Percentiles rank a stretch among this genome's conserved stretches.
These are phyloP conservation scores for Rhinichthys osculus DNA, from an alignment of 2,797 vertebrate species.

Conservation along the genomic window DNA sequence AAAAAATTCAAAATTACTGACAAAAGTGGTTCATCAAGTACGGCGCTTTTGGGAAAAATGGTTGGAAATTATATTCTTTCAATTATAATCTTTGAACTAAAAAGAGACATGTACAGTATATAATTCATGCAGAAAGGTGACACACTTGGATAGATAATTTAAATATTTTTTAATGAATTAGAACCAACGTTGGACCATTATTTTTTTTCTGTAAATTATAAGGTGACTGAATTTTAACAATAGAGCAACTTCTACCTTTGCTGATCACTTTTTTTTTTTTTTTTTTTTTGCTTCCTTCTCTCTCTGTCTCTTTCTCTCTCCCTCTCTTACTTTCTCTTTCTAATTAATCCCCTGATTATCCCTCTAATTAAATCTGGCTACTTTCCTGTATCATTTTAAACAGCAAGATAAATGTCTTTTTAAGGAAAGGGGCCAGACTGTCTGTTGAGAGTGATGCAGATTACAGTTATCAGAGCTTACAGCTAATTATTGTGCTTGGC, in stretches of 20 bases:
- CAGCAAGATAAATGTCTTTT: constrained; percentile 71
- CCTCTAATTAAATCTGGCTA: constrained; percentile 37
- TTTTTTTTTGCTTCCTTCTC: background rate
- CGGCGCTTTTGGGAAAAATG: background rate
- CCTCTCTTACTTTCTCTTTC: constrained; percentile 17
- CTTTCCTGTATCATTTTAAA: constrained; percentile 39
- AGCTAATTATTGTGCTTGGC: constrained; percentile 43
- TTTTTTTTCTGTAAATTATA: background rate
- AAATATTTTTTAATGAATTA: background rate
- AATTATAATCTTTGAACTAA: background rate
- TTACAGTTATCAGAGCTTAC: constrained; percentile 64
- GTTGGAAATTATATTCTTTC: background rate
- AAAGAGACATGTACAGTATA: background rate
- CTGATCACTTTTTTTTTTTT: background rate
- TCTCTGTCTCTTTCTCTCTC: background rate
- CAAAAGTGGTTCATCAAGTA: background rate
- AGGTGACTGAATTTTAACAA: background rate
- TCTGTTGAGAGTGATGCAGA: constrained; percentile 61
- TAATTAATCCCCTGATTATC: constrained; percentile 43
- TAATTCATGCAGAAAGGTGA: background rate
- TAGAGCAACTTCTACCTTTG: background rate
- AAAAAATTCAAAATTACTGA: background rate
- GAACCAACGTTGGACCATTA: background rate
- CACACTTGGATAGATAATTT: background rate
- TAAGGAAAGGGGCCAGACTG: constrained; percentile 57